A percentile compares a stretch with the other conserved stretches of the same genome.
phyloP scores from a whole-genome alignment of 2,797 vertebrate species.

The Netta rufina region DNA sequence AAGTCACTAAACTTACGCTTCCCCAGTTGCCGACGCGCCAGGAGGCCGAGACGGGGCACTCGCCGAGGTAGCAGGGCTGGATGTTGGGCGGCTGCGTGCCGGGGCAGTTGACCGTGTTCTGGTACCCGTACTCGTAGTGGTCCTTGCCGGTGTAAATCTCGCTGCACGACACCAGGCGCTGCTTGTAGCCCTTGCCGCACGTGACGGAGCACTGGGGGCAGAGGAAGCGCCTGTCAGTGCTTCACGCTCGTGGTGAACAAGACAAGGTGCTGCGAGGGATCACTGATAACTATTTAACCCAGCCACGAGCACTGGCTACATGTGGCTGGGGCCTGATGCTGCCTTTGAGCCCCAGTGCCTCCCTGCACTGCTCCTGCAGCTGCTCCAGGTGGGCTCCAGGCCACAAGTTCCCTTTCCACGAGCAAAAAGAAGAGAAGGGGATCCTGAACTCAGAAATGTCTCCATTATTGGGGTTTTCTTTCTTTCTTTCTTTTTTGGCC shows the following conservation, averaged over 20 bases:
- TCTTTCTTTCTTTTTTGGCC: rapidly evolving
- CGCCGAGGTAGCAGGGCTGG: conserved; percentile 83
- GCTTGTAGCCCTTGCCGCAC: conserved; percentile 92
- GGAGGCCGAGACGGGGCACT: conserved; percentile 80
- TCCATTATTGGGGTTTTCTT: background rate
- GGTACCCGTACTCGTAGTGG: conserved; percentile 93
- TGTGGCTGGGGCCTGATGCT: background rate
- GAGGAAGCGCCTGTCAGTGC: background rate
- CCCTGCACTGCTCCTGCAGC: background rate
- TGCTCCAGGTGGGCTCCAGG: background rate
- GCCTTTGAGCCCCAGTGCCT: background rate
- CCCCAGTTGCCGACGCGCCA: conserved; percentile 96
- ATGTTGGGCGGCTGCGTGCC: conserved; percentile 89
- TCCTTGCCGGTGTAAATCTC: conserved; percentile 92
- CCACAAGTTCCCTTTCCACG: background rate
- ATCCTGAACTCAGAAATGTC: background rate
- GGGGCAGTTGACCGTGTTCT: conserved; percentile 87
- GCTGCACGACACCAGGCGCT: conserved; percentile 93
- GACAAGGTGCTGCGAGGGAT: background rate
- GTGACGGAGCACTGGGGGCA: conserved; percentile 90
- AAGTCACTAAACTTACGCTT: conserved; percentile 80
- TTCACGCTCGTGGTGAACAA: rapidly evolving
- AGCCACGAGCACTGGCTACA: background rate
- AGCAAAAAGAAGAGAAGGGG: background rate
- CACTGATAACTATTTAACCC: background rate